phyloP scores from a whole-genome alignment of 2,888 invertebrate genomes.

The Eristalis pertinax region DNA sequence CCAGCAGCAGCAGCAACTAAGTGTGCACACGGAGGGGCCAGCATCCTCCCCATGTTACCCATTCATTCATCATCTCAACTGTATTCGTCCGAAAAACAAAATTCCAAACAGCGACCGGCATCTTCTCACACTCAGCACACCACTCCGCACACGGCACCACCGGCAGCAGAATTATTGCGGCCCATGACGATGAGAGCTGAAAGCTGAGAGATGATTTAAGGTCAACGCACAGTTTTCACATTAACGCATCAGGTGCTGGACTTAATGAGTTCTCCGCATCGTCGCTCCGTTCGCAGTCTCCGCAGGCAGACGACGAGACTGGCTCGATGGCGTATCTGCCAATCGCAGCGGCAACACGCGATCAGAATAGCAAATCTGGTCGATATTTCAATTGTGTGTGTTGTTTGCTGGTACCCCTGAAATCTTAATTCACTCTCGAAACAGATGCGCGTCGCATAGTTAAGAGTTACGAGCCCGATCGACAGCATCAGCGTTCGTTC shows the following conservation, averaged over 20 bases:
- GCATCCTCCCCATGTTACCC: slow-evolving; percentile 43
- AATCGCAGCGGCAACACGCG: slow-evolving; percentile 36
- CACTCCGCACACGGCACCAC: not conserved
- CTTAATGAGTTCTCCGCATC: slow-evolving; percentile 57
- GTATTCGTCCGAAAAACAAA: slow-evolving; percentile 5
- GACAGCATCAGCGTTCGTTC: not conserved
- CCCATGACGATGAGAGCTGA: slow-evolving; percentile 30
- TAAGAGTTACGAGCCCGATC: not conserved
- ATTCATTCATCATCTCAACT: slow-evolving; percentile 52
- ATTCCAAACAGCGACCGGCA: not conserved
- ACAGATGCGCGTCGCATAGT: slow-evolving; percentile 37
- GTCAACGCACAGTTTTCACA: slow-evolving; percentile 63
- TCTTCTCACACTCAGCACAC: slow-evolving; percentile 1
- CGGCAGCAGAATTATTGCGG: slow-evolving; percentile 17
- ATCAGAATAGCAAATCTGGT: slow-evolving; percentile 53
- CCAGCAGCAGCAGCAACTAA: not conserved
- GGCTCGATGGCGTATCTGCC: not conserved
- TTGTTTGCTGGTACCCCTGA: slow-evolving; percentile 12
- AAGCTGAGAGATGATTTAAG: slow-evolving; percentile 47
- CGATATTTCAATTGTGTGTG: slow-evolving; percentile 5
- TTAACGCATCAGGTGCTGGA: slow-evolving; percentile 60
- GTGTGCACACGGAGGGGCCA: slow-evolving; percentile 17
- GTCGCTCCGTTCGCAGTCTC: not conserved
- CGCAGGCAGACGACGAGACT: slow-evolving; percentile 2
- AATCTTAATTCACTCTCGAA: slow-evolving; percentile 45